Base-by-base conservation (phyloP, 2,113 vertebrate species). In the Nyctibius bracteatus region DNA sequence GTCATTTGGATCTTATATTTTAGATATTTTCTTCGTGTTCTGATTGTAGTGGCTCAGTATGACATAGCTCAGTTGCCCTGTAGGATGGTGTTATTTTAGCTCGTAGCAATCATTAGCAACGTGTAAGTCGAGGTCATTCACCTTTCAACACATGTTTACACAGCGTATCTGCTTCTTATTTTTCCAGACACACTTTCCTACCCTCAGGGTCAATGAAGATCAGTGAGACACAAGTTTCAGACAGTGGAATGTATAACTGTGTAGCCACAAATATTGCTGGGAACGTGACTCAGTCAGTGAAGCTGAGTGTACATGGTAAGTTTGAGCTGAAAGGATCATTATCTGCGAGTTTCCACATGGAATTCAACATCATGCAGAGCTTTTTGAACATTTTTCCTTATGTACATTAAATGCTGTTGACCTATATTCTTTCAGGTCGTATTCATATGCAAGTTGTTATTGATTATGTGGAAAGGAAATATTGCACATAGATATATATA, bases 181-280 rank as follows among this genome's bases (percentile, higher is more conserved):
- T 96, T 98, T 97, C 88, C 95, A 99, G 99, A 92, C 99, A 99
- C 96, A 98, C 87, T 25, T 99, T 99, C 95, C 98, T 99, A 35
- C 95, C 99, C 84, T 99, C 99, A 27, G 99, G 99, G 39, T 99
- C 99, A 22, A 98, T 99, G 99, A 99, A 98, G 97, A 99, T 99
- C 96, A 97, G 97, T 5, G 98, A 99, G 74, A 98, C 98, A 28
- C 99, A 98, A 16, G 87, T 99, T 89, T 98, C 99, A 84, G 99
- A 99, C 96, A 98, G 96, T 80, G 99, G 99, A 81, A 97, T 98
- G 81, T 99, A 99, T 91, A 92, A 98, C 80, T 99, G 99, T 87
- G 98, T 99, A 23, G 99, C 99, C 87, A 98, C 99, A 87, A 99
- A 99, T 96, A 99, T 99, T 94, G 99, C 99, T 61, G 99, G 99